These are phyloP conservation scores for Cephus nigrinus DNA, from an alignment of 2,888 invertebrate genomes.

Conservation along the genomic window DNA sequence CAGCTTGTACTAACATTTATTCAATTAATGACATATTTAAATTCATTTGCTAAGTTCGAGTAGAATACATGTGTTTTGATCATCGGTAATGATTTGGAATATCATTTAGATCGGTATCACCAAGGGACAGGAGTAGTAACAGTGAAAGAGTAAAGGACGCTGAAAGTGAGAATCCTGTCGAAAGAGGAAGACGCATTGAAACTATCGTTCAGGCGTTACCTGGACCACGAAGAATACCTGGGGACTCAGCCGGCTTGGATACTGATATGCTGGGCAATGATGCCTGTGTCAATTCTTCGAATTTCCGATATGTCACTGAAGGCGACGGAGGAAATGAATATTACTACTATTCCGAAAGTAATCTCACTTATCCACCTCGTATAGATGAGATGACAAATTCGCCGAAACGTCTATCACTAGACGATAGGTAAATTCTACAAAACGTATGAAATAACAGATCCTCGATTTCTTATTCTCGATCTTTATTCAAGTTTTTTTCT, in stretches of 20 bases:
- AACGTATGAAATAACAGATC: background rate
- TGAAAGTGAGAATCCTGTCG: background rate
- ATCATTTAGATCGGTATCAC: background rate
- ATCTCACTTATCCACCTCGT: conserved; percentile 62
- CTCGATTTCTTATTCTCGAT: background rate
- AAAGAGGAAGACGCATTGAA: conserved; percentile 52
- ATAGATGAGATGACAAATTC: conserved; percentile 62
- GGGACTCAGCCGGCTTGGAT: conserved; percentile 31
- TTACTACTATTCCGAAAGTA: conserved; percentile 56
- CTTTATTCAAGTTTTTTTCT: background rate
- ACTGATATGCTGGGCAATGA: conserved; percentile 37
- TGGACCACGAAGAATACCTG: conserved; percentile 27
- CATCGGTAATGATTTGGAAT: background rate
- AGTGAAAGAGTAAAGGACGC: background rate
- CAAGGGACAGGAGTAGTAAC: background rate
- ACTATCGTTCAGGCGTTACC: conserved; percentile 58
- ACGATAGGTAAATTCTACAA: conserved; percentile 65
- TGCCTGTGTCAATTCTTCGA: conserved; percentile 25
- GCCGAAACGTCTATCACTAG: conserved; percentile 71
- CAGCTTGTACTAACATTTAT: conserved; percentile 5
- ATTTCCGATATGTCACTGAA: conserved; percentile 50
- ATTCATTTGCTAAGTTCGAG: background rate
- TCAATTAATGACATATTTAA: too few species aligned
- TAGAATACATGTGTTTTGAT: background rate
- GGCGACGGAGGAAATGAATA: conserved; percentile 50